Evolutionary conservation across 2,797 vertebrate genomes (phyloP).

Genomic region (Natrix natrix): DNA sequence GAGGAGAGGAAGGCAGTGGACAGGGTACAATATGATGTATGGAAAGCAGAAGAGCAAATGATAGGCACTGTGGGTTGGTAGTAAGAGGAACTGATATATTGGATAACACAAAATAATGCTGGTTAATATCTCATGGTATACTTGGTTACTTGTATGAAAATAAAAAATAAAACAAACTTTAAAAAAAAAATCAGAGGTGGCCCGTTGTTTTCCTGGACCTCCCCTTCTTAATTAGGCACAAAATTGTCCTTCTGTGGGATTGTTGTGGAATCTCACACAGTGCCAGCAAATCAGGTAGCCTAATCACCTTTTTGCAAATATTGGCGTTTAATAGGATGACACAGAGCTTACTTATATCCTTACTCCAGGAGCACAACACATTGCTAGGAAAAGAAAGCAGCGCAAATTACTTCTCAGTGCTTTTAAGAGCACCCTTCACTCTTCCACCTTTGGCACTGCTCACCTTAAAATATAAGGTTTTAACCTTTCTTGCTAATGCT

Average conservation of each 20-base stretch:
- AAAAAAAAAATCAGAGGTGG: not conserved
- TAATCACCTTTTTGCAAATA: not conserved
- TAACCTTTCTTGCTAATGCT: not conserved
- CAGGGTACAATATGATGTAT: no score
- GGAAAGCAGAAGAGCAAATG: no score
- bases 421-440: not conserved
- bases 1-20: no score
- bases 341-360: not conserved
- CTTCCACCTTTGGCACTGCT: not conserved
- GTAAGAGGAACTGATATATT: no score
- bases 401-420: not conserved
- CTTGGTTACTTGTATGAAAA: no score
- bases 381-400: no score
- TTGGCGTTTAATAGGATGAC: not conserved
- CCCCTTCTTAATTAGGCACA: not conserved
- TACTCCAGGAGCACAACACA: not conserved
- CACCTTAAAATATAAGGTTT: no score
- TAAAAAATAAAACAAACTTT: no score
- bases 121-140: no score
- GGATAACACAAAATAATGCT: no score
- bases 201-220: conserved; percentile 5
- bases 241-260: not conserved
- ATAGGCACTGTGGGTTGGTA: no score
- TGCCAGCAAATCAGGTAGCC: not conserved
- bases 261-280: not conserved